Base-by-base conservation (phyloP, 1,140 invertebrate genomes). In the Trinorchestia longiramus region DNA sequence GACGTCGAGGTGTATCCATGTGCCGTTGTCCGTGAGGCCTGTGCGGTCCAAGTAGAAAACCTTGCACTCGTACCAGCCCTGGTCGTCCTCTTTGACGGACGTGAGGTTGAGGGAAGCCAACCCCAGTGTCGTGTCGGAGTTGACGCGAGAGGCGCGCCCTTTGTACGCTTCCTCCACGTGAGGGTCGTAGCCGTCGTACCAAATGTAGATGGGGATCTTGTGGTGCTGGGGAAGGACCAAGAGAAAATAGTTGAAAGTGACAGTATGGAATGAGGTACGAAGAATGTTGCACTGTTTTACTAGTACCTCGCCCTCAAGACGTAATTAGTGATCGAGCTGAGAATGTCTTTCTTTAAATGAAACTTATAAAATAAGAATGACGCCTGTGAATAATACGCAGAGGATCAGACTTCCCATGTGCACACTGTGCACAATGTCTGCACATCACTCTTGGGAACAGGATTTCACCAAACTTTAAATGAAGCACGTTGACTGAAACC, bases 51-150 rank as follows among this genome's bases (percentile, higher is more conserved):
- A 98, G 98, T 99, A 99, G 97, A 99, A 98, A 97, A 99, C 98
- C 97, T 99, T 99, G 97, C 99, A 99, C 97, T 99, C 99, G 98
- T 99, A 99, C 99, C 99, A 99, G 97, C 99, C 99, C 97, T 99
- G 99, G 98, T 99, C 99, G 97, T 98, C 98, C 97, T 99, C 99
- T 95, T 98, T 98, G 97, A 99, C 99, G 97, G 99, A 98, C 97
- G 99, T 99, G 97, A 99, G 98, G 98, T 99, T 99, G 97, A 99
- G 98, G 96, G 99, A 99, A 95, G 99, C 99, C 43, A 98, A 98
- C 96, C 99, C 99, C 87, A 96, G 96, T 53, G 95, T 96, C 23
- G 96, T 97, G 0, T 99, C 98, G 96, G 98, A 98, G 96, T 98
- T 98, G 96, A 99, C 99, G 96, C 98, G 98, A 77, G 98, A 98